phyloP scores from a whole-genome alignment of 1,140 invertebrate species.

The Mya arenaria region DNA sequence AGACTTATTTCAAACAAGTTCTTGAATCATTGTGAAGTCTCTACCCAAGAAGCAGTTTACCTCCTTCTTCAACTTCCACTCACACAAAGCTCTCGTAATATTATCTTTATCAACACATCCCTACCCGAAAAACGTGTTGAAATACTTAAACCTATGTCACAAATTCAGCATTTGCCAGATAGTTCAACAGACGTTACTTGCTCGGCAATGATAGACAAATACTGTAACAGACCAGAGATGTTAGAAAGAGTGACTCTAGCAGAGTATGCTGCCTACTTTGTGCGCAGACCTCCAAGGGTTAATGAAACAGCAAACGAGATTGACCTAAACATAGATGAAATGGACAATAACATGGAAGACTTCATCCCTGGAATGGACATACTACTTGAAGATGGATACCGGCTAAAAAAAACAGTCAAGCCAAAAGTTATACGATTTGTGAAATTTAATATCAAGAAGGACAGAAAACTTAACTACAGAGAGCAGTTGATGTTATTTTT shows the following conservation, averaged over 20 bases:
- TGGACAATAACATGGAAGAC: slow-evolving; percentile 33
- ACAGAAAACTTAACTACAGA: slow-evolving; percentile 48
- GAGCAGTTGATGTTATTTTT: slow-evolving; percentile 56
- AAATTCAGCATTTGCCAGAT: slow-evolving; percentile 16
- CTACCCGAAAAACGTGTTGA: slow-evolving; percentile 46
- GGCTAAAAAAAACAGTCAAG: not conserved
- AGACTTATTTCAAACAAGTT: slow-evolving; percentile 60
- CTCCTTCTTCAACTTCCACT: slow-evolving; percentile 31
- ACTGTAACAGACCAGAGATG: slow-evolving; percentile 22
- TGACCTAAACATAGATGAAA: not conserved
- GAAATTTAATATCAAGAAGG: slow-evolving; percentile 35
- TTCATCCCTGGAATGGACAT: slow-evolving; percentile 5
- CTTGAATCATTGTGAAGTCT: slow-evolving; percentile 58
- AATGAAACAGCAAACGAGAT: slow-evolving; percentile 14
- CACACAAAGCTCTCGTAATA: slow-evolving; percentile 32
- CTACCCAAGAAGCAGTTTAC: slow-evolving; percentile 59
- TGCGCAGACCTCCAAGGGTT: slow-evolving; percentile 14
- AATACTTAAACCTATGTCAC: slow-evolving; percentile 54
- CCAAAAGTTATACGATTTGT: slow-evolving; percentile 53
- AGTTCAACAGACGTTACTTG: slow-evolving; percentile 51
- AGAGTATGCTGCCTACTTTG: slow-evolving; percentile 26
- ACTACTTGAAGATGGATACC: slow-evolving; percentile 35
- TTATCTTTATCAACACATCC: slow-evolving; percentile 57
- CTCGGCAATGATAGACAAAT: slow-evolving; percentile 30
- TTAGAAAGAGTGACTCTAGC: slow-evolving; percentile 14